Evolutionary conservation across 2,888 invertebrate genomes (phyloP).

Genomic region (Temnothorax unifasciatus): DNA sequence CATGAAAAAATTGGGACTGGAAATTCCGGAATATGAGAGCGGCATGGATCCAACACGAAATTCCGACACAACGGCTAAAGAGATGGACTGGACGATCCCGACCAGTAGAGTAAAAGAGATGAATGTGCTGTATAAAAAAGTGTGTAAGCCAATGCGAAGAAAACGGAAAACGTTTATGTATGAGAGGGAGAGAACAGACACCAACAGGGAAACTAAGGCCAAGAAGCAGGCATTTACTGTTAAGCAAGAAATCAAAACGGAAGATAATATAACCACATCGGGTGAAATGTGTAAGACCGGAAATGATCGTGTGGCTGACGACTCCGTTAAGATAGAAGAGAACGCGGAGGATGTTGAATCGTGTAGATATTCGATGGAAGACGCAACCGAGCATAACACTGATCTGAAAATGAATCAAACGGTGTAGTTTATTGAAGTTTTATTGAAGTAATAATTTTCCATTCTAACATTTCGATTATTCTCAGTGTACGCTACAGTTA

Average conservation of each 20-base stretch:
- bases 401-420: constrained; percentile 67
- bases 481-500: constrained; percentile 68
- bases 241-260: constrained; percentile 75
- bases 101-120: constrained; percentile 88
- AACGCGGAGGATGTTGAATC: constrained; percentile 59
- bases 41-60: constrained; percentile 90
- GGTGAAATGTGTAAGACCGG: constrained; percentile 54
- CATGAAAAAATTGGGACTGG: constrained; percentile 91
- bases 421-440: constrained; percentile 68
- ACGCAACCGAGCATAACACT: constrained; percentile 53
- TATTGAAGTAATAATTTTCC: constrained; percentile 61
- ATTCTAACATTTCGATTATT: constrained; percentile 72
- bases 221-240: constrained; percentile 72
- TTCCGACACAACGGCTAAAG: constrained; percentile 84
- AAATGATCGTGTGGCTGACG: constrained; percentile 48
- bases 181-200: constrained; percentile 80
- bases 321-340: constrained; percentile 64
- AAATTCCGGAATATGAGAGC: constrained; percentile 91
- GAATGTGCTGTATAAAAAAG: constrained; percentile 89
- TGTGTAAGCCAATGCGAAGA: constrained; percentile 85
- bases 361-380: constrained; percentile 63
- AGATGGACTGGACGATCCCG: constrained; percentile 92
- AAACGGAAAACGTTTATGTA: constrained; percentile 85
- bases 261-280: constrained; percentile 58
- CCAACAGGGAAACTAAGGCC: constrained; percentile 64